Conservation (phyloP, 2,113 vertebrate genomes). For the Pandion haliaetus region DNA sequence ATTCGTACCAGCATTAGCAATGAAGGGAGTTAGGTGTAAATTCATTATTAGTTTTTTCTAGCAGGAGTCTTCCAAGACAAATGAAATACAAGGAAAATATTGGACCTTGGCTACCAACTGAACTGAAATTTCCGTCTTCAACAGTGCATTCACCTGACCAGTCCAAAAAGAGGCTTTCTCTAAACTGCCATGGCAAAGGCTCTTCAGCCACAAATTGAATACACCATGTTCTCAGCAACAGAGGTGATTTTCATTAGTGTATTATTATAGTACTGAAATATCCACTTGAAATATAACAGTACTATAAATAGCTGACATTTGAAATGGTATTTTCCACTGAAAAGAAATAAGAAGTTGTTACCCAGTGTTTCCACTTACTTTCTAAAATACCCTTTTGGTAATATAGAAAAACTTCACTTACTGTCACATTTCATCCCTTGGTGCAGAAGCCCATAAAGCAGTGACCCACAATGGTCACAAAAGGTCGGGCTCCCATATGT, state of each 20-base stretch:
- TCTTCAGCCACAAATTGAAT: background rate
- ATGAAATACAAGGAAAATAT: background rate
- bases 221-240: background rate
- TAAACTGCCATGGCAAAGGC: background rate
- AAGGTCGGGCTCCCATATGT: conserved; percentile 95
- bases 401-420: conserved; percentile 73
- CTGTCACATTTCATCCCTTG: conserved; percentile 99
- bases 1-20: background rate
- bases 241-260: background rate
- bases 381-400: background rate
- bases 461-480: conserved; percentile 94
- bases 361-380: background rate
- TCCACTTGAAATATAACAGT: background rate
- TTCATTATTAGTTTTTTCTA: background rate
- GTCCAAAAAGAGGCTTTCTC: background rate
- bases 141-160: background rate
- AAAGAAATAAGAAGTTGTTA: background rate
- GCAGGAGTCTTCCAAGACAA: background rate
- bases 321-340: conserved; percentile 30
- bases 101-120: background rate
- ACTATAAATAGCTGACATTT: conserved; percentile 48
- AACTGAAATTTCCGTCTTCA: background rate
- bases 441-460: conserved; percentile 96
- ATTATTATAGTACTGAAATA: background rate
- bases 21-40: background rate